Evolutionary conservation across 2,797 vertebrate genomes (phyloP), one percentile per base, ranked within the genome.

Genomic region (Melanotaenia parkinsoni): DNA sequence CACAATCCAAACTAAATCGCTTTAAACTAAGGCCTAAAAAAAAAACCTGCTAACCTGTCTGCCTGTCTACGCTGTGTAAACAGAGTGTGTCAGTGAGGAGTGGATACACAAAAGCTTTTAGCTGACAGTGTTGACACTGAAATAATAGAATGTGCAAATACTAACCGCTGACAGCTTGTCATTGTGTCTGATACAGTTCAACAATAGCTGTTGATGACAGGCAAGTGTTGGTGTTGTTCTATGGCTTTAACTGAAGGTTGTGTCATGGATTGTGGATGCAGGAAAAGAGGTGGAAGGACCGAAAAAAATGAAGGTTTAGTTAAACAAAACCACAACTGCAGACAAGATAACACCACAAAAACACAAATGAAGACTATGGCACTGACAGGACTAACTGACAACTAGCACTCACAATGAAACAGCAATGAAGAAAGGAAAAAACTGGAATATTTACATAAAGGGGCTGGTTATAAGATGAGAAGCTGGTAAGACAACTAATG

Each of bases 161-260:
- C 57, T 53, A 62, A 75, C 74, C 35, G 24, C 61, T 80, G 82
- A 71, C 81, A 72, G 70, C 63, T 53, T 77, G 76, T 80, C 68
- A 74, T 50, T 63, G 58, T 58, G 51, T 80, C 79, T 72, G 80
- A 77, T 76, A 40, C 67, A 26, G 67, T 71, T 71, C 24, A 83
- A 83, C 80, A 87, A 75, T 74, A 67, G 73, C 60, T 33, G 61
- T 40, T 82, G 85, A 85, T 80, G 82, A 86, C 79, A 86, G 71
- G 33, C 54, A 5, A 12, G 45, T 28, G 60, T 45, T 40, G 43
- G 20, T 33, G 28, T 59, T 54, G 35, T 53, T 57, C 63, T 58
- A 5, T 26, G 1, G 59, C 64, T 75, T 76, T 35, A 56, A 74
- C 61, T 35, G 9, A 22, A 11, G 22, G 43, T 20, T 75, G 40